Conservation (phyloP, 2,888 invertebrate genomes). For the Chrysina gloriosa region DNA sequence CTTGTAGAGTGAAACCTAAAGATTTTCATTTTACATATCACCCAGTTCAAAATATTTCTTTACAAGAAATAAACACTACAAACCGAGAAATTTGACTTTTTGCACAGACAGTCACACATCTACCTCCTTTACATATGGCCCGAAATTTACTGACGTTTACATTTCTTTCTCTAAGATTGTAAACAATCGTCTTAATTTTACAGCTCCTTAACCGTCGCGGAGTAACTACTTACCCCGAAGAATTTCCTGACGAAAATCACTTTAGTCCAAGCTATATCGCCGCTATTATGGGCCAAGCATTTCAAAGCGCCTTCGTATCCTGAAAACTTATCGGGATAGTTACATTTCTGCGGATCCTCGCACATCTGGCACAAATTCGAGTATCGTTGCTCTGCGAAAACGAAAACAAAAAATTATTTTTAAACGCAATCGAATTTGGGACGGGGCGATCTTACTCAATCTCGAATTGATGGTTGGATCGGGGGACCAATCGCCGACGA, state of each 20-base stretch:
- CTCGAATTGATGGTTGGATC: conserved; percentile 77
- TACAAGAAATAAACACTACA: too few relatives aligned
- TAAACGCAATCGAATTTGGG: not conserved
- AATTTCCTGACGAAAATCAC: conserved; percentile 82
- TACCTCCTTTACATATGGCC: too few relatives aligned
- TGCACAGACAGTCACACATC: too few relatives aligned
- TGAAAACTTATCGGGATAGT: conserved; percentile 85
- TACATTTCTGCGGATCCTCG: conserved; percentile 79
- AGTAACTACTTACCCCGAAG: conserved; percentile 78
- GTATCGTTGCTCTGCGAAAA: conserved; percentile 74
- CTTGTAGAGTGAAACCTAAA: too few relatives aligned
- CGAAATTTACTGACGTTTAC: too few relatives aligned
- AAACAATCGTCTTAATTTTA: too few relatives aligned
- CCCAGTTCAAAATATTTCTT: too few relatives aligned
- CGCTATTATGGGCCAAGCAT: conserved; percentile 83
- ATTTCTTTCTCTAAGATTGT: too few relatives aligned
- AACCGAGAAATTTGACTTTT: too few relatives aligned
- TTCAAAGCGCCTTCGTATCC: conserved; percentile 89
- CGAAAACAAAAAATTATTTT: conserved; percentile 5
- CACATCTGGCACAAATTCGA: conserved; percentile 83
- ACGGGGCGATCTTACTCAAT: conserved; percentile 72
- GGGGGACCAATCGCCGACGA: conserved; percentile 86
- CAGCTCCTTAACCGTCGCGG: too few relatives aligned
- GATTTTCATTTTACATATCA: too few relatives aligned
- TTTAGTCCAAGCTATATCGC: conserved; percentile 89